These are phyloP conservation scores for Cotesia chilonis DNA, from an alignment of 1,140 invertebrate genomes.

Conservation along the genomic window DNA sequence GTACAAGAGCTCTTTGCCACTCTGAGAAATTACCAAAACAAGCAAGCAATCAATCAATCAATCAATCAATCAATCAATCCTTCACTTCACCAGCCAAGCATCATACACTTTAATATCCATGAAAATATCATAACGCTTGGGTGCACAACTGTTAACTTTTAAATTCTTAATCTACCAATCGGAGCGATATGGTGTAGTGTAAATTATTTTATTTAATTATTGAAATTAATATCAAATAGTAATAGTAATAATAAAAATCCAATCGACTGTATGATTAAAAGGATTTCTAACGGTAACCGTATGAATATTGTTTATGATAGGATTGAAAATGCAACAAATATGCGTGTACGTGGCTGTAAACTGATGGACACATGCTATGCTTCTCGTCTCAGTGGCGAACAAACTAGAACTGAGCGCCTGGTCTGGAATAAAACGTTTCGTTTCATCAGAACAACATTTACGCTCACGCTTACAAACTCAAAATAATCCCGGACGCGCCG, in stretches of 20 bases:
- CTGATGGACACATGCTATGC: constrained; percentile 61
- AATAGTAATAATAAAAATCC: too few relatives aligned
- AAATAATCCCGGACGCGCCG: constrained; percentile 17
- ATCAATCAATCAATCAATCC: neutral
- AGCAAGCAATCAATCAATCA: neutral
- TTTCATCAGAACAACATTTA: neutral
- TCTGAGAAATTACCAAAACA: constrained; percentile 11
- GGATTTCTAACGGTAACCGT: constrained; percentile 57
- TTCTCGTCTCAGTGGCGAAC: constrained; percentile 45
- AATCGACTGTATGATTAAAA: too few relatives aligned
- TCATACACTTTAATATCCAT: constrained; percentile 48
- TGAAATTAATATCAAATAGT: neutral
- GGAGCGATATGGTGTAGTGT: neutral
- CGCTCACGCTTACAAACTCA: constrained; percentile 14
- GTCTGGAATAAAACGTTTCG: too few relatives aligned
- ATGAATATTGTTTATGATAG: constrained; percentile 55
- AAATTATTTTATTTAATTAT: neutral
- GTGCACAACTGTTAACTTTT: constrained; percentile 11
- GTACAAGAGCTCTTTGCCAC: neutral
- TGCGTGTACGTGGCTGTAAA: constrained; percentile 49
- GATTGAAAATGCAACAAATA: constrained; percentile 53
- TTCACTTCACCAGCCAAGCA: neutral
- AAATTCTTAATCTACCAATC: neutral
- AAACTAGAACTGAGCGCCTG: constrained; percentile 43
- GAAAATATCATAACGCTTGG: constrained; percentile 50